phyloP scores from a whole-genome alignment of 2,113 vertebrate species.

The Gobius niger region DNA sequence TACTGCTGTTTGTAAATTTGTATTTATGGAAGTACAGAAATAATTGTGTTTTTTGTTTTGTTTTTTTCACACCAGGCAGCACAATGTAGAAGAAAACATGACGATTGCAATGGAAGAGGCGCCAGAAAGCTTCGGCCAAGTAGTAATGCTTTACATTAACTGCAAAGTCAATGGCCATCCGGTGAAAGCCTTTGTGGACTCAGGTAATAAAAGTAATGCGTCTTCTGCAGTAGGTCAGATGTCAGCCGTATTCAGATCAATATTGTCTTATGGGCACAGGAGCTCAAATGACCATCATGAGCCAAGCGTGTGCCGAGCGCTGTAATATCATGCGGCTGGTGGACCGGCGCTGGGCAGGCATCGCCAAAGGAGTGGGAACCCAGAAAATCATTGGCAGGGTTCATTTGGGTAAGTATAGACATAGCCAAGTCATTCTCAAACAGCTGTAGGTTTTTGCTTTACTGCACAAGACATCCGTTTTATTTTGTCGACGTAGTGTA shows the following conservation, averaged over 20 bases:
- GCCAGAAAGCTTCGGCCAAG: conserved; percentile 97
- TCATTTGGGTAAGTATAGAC: conserved; percentile 83
- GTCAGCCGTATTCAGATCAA: neutral
- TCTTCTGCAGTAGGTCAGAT: neutral
- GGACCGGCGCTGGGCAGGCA: conserved; percentile 96
- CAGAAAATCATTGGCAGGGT: conserved; percentile 98
- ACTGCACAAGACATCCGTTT: too few species aligned
- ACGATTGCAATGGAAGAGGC: conserved; percentile 99
- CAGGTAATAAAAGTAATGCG: conserved; percentile 78
- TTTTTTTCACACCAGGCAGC: conserved; percentile 81
- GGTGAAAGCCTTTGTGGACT: conserved; percentile 98
- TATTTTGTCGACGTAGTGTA: too few species aligned
- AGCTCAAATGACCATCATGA: conserved; percentile 99
- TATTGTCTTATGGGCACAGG: conserved; percentile 70
- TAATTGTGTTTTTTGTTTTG: neutral
- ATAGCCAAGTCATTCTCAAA: neutral
- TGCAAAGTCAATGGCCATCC: conserved; percentile 98
- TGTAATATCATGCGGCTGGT: conserved; percentile 99
- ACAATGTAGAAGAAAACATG: conserved; percentile 99
- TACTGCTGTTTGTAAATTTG: too few species aligned
- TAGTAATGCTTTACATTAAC: conserved; percentile 99
- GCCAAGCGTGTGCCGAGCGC: conserved; percentile 95
- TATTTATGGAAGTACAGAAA: too few species aligned
- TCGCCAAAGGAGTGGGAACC: conserved; percentile 96
- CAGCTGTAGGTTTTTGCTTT: neutral